Percentiles rank a stretch among this genome's conserved stretches.
phyloP scores from a whole-genome alignment of 2,797 vertebrate genomes.

The Acrossocheilus fasciatus region DNA sequence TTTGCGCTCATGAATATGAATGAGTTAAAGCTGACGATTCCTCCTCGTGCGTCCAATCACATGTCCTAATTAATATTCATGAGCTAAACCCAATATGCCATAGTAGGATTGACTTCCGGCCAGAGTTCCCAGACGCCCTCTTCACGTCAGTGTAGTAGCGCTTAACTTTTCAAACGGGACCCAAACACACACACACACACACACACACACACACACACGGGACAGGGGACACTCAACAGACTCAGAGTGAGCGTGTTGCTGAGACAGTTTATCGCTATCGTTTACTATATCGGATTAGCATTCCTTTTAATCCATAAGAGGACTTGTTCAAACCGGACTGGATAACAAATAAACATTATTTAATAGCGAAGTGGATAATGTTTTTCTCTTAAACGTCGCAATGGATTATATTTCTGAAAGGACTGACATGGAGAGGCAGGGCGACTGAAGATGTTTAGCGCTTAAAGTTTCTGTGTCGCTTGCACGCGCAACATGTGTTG shows the following conservation, averaged over 20 bases:
- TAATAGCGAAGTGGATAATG: neutral
- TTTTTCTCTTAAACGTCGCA: neutral
- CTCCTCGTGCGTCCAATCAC: neutral
- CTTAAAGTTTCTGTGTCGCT: neutral
- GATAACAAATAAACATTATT: neutral
- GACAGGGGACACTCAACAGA: neutral
- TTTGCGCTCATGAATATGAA: neutral
- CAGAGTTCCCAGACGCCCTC: neutral
- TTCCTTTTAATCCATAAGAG: neutral
- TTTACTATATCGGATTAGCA: neutral
- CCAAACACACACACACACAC: conserved; percentile 5
- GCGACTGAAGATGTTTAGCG: neutral
- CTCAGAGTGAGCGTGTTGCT: neutral
- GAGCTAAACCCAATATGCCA: neutral
- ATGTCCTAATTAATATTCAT: neutral
- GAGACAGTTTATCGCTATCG: neutral
- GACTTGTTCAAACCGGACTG: neutral
- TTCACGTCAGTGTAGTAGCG: conserved; percentile 50
- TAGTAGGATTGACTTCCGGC: conserved; percentile 11
- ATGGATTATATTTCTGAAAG: neutral
- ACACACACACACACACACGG: neutral
- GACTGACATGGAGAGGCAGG: neutral
- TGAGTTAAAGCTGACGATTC: neutral
- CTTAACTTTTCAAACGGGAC: conserved; percentile 58
- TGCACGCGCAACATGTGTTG: neutral